Base-by-base conservation (phyloP, 2,113 vertebrate species). In the Protobothrops mucrosquamatus region DNA sequence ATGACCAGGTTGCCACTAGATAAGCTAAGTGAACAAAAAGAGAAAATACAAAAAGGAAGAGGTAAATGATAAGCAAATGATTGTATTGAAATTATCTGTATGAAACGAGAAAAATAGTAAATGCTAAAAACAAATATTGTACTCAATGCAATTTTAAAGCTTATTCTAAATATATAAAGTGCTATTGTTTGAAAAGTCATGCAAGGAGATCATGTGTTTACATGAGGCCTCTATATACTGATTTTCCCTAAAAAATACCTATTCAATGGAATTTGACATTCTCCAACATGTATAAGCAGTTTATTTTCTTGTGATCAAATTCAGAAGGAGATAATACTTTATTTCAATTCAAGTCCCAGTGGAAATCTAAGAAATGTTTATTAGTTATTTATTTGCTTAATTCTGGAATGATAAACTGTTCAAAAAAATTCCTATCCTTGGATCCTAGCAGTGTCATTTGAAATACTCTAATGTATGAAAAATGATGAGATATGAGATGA, bases 21-120 rank as follows among this genome's bases (percentile, higher is more conserved):
- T 97, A 99, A 99, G 95, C 98, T 99, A 95, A 99, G 99, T 89
- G 99, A 99, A 56, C 99, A 99, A 96, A 99, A 99, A 94, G 99
- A 99, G 94, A 99, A 99, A 96, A 99, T 99, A 91, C 99, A 99
- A 95, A 98, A 99, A 92, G 99, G 99, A 94, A 98, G 99, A 97
- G 99, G 99, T 99, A 96, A 0, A 91, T 85, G 87, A 93, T 59
- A 14, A 9, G 91, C 6, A 0, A 15, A 2, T 56, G 2, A 90
- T 1, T 89, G 4, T 55, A 29, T 22, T 64, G 43, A 74, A 52
- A 74, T 90, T 34, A 54, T 74, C 3, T 34, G 3, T 43, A 24
- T 74, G 52, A 90, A 90, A 55, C 22, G 24, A n/a, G 15, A 52
- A 69, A 61, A 48, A n/a, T 74, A 52, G 9, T 69, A 43, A 81